phyloP scores from a whole-genome alignment of 2,113 vertebrate species.

The Rutilus rutilus region DNA sequence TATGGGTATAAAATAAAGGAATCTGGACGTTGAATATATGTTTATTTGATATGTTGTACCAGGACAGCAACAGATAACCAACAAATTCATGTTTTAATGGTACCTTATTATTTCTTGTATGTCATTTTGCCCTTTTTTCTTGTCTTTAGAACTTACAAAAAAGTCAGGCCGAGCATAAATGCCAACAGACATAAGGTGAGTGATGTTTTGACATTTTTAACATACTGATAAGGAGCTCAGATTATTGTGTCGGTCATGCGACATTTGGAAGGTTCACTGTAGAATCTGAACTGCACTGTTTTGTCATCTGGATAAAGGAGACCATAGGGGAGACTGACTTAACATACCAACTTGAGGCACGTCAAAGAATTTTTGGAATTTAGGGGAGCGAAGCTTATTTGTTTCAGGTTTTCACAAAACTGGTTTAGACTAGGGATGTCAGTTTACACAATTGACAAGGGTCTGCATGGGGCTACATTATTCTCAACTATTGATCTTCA shows the following conservation, averaged over 20 bases:
- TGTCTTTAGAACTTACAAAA: constrained; percentile 82
- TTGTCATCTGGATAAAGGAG: background rate
- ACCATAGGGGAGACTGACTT: background rate
- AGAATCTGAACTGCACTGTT: background rate
- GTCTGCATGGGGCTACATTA: background rate
- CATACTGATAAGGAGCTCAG: background rate
- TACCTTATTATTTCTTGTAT: background rate
- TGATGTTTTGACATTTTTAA: background rate
- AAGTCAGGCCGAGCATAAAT: constrained; percentile 81
- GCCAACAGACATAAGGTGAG: constrained; percentile 89
- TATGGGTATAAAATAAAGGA: no score
- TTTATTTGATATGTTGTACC: background rate
- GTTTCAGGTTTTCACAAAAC: background rate
- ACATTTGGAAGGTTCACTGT: background rate
- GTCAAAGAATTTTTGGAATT: background rate
- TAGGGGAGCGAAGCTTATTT: background rate
- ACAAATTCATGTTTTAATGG: background rate
- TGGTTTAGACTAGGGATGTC: background rate
- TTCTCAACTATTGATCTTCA: background rate
- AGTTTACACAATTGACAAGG: no score
- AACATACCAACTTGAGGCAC: background rate
- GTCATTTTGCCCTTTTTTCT: background rate
- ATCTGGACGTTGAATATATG: no score
- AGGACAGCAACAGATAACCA: background rate
- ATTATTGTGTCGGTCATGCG: background rate